These are phyloP conservation scores for Vimba vimba DNA, from an alignment of 2,113 vertebrate species.

Conservation along the genomic window DNA sequence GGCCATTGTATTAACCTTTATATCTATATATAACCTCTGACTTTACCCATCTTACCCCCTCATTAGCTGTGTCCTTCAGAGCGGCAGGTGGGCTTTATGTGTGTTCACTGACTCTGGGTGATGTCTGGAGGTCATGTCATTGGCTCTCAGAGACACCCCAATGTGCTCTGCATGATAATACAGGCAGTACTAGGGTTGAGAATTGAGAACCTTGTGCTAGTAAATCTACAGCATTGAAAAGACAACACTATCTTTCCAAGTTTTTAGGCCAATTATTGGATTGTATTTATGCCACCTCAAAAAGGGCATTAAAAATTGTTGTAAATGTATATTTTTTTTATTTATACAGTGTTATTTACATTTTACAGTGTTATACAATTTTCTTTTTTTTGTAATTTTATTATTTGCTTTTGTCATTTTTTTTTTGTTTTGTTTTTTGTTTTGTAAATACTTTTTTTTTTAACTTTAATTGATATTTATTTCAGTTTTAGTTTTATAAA, in stretches of 20 bases:
- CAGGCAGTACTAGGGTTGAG: not conserved
- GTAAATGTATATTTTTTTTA: not conserved
- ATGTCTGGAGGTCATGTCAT: not conserved
- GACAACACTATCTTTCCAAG: not conserved
- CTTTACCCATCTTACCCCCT: not conserved
- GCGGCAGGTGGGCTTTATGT: slow-evolving; percentile 2
- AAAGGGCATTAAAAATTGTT: not conserved
- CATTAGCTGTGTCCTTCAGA: not conserved
- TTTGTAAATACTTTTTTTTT: no score
- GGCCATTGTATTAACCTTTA: not conserved
- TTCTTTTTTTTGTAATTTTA: not conserved
- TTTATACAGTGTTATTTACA: not conserved
- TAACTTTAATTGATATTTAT: not conserved
- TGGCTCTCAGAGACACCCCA: not conserved
- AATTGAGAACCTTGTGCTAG: not conserved
- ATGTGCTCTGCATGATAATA: slow-evolving; percentile 9
- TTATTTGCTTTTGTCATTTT: not conserved
- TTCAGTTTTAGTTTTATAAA: no score
- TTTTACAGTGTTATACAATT: no score
- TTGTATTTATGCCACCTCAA: not conserved
- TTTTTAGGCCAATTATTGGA: not conserved
- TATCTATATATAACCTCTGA: not conserved
- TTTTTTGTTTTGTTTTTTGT: not conserved
- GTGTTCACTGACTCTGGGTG: slow-evolving; percentile 7
- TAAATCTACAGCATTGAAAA: not conserved